These are phyloP conservation scores for Thalpophila matura DNA, from an alignment of 2,888 invertebrate species.

Conservation along the genomic window DNA sequence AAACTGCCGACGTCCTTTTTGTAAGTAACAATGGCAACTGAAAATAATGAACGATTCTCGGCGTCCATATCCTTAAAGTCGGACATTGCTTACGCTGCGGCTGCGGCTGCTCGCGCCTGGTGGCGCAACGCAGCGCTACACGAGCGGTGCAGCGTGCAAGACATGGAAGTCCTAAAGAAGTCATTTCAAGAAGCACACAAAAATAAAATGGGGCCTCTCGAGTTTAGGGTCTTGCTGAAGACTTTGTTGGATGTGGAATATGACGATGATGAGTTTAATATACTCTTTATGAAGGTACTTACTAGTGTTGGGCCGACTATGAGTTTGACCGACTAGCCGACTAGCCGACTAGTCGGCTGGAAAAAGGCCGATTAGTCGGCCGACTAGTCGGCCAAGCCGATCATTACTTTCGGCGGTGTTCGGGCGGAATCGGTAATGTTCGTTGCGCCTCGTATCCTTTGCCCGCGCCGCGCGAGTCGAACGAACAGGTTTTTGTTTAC, in stretches of 20 bases:
- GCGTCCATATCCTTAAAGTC: slow-evolving; percentile 75
- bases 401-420: no score
- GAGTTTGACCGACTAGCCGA: no score
- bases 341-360: no score
- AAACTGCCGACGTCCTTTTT: no score
- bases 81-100: slow-evolving; percentile 73
- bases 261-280: slow-evolving; percentile 91
- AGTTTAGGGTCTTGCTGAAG: slow-evolving; percentile 82
- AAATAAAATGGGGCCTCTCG: slow-evolving; percentile 80
- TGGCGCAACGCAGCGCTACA: slow-evolving; percentile 82
- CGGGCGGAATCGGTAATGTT: no score
- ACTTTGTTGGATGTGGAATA: slow-evolving; percentile 86
- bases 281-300: slow-evolving; percentile 91
- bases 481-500: no score
- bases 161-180: slow-evolving; percentile 70
- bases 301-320: no score
- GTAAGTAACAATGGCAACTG: slow-evolving; percentile 73
- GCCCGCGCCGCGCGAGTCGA: no score
- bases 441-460: no score
- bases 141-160: slow-evolving; percentile 82
- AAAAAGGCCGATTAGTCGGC: no score
- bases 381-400: no score
- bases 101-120: slow-evolving; percentile 45
- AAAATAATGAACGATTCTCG: slow-evolving; percentile 76
- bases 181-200: slow-evolving; percentile 83